Base-by-base conservation (phyloP, 2,888 invertebrate genomes). In the Acleris cristana region DNA sequence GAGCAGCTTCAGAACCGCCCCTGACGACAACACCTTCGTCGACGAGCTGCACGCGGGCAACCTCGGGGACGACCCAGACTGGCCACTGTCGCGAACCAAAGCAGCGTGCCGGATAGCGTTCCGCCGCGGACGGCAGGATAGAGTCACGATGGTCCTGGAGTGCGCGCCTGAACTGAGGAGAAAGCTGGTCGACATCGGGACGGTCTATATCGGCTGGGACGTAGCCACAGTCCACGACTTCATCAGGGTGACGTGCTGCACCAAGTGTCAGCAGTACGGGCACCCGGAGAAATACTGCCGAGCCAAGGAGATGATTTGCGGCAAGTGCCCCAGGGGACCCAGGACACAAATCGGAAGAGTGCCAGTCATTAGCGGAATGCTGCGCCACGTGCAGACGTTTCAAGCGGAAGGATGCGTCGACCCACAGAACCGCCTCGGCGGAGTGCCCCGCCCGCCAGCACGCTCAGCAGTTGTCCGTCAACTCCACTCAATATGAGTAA, bases 401-500 rank as follows among this genome's bases (percentile, higher is more conserved):
- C 14, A 57, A 55, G 12, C 55, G 61, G 0, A 14, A 19, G 3
- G 69, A 62, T 1, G 63, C 69, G 0, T 0, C 3, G 1, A 44
- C 21, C 0, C 69, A 68, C 26, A 0, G 2, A 1, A 72, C 72
- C 0, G 60, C 49, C 3, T 55, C 75, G 0, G 4, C 58, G 0
- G 57, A 68, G 3, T 78, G 76, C 61, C 77, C 76, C 0, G 76
- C 75, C 0, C 51, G 76, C 0, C 0, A 6, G 0, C 44, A 74
- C 23, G 79, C 79, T 0, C 76, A 76, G 45, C 48, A 64, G 16
- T 45, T 66, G 21, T 51, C 65, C 0, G 55, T 71, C 0, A 23
- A 7, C 0, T 18, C 7, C 0, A 69, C 64, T 0, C 30, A 69
- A 0, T 74, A 76, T 74, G 73, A 69, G 14, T 69, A 34, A 21